Evolutionary conservation across 1,140 invertebrate genomes (phyloP), one percentile per base, ranked within the genome.

Genomic region (Lepidurus packardi): DNA sequence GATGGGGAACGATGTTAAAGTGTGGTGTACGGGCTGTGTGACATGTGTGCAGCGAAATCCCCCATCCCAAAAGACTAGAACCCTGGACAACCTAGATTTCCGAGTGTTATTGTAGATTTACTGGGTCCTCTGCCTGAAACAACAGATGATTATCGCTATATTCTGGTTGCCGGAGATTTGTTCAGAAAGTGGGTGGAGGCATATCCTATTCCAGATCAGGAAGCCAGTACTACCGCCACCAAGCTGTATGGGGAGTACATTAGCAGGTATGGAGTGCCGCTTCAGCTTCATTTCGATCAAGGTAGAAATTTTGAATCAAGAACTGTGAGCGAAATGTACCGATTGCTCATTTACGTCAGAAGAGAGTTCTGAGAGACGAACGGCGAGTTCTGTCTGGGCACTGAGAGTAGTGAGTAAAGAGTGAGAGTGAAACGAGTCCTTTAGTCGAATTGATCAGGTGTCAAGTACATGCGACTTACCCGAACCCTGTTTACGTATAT

Each of bases 111-210:
- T n/a, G n/a, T n/a, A n/a, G n/a, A n/a, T n/a, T 1, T 25, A 25
- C 25, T 25, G 25, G 25, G 25, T 25, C 25, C 1, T 25, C 25
- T 25, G 25, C 25, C 25, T 25, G 25, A 25, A 47, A 47, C 45
- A 47, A 2, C 25, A 47, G 16, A 47, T 1, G 1, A 47, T 16
- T 1, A 47, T 47, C 45, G 45, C 16, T 47, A 47, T 47, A 16
- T 47, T 9, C 1, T 47, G 45, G 45, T 47, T 9, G 45, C 2
- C 9, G 45, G 16, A 2, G 45, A 47, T 47, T 41, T 78, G 79
- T 87, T 87, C 78, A 86, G 82, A 9, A 87, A 85, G 79, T 86
- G 82, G 82, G 78, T 82, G 3, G 84, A 85, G 80, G 82, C 80
- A 42, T 83, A 82, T 78, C 77, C 83, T 0, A 80, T 86, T 13